These are phyloP conservation scores for Heliopora coerulea DNA, from an alignment of 92 coral and sea anemone genomes.

Conservation along the genomic window DNA sequence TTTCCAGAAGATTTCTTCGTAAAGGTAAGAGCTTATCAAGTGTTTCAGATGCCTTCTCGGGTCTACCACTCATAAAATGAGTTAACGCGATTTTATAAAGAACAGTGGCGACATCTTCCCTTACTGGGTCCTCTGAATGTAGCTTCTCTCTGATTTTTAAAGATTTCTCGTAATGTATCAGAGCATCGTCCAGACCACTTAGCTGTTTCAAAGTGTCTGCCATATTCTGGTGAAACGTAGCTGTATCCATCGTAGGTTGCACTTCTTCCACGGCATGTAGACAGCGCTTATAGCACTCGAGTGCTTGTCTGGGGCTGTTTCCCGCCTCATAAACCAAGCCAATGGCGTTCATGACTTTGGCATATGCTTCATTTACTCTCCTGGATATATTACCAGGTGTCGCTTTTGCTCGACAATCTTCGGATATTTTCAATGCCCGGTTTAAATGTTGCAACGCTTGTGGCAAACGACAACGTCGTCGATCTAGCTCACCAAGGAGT, in stretches of 20 bases:
- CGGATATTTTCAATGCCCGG: constrained; percentile 3
- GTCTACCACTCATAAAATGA: background rate
- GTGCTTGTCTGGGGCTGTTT: constrained; percentile 15
- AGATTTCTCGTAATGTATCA: constrained; percentile 20
- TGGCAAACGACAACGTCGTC: background rate
- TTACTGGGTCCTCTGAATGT: constrained; percentile 25
- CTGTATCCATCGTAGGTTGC: constrained; percentile 24
- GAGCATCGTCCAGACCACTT: constrained; percentile 15
- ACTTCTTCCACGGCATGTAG: constrained; percentile 2
- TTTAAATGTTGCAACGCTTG: constrained; percentile 10
- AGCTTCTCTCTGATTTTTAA: no score
- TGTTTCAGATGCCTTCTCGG: constrained; percentile 16
- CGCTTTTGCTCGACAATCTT: background rate
- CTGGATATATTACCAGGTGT: background rate
- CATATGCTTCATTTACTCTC: background rate
- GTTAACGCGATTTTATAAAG: constrained; percentile 20
- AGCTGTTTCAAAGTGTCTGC: constrained; percentile 16
- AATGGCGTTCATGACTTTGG: constrained; percentile 14
- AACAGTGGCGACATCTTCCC: constrained; percentile 35
- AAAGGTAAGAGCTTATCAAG: constrained; percentile 15
- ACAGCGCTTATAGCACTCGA: constrained; percentile 18
- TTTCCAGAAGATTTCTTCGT: constrained; percentile 8
- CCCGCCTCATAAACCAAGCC: constrained; percentile 18
- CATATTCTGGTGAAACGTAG: constrained; percentile 17
- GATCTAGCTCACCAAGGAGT: constrained; percentile 17